Evolutionary conservation across 2,888 invertebrate genomes (phyloP).

Genomic region (Orthonychiurus folsomi): DNA sequence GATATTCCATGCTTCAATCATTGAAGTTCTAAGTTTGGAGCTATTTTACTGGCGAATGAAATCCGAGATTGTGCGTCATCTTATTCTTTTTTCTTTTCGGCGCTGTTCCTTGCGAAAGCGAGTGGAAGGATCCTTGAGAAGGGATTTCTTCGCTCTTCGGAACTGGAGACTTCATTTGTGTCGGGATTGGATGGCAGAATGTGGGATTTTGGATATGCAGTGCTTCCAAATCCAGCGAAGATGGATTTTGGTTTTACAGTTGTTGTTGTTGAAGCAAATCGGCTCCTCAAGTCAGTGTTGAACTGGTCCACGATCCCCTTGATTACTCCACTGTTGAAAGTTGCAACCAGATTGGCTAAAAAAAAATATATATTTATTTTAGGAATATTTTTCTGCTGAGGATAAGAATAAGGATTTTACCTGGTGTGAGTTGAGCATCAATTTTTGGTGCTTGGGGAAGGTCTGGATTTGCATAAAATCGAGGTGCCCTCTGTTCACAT

Average conservation of each 20-base stretch:
- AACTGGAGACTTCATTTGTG: not conserved
- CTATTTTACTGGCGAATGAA: no score
- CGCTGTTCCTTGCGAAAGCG: not conserved
- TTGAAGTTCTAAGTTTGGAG: no score
- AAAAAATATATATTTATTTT: no score
- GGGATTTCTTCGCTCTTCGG: not conserved
- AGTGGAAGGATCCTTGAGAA: conserved; percentile 11
- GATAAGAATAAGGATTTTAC: no score
- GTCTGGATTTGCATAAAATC: conserved; percentile 22
- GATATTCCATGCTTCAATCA: no score
- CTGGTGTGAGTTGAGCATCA: conserved; percentile 10
- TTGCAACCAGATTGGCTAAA: conserved; percentile 29
- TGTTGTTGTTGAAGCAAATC: not conserved
- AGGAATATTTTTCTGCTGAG: not conserved
- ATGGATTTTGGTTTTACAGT: not conserved
- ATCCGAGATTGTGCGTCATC: no score
- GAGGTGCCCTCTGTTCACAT: conserved; percentile 15
- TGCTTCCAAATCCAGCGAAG: conserved; percentile 1
- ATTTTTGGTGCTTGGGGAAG: conserved; percentile 4
- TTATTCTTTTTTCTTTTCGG: not conserved
- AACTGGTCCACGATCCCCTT: conserved; percentile 38
- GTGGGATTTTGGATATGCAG: not conserved
- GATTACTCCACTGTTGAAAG: conserved; percentile 36
- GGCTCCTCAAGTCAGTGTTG: conserved; percentile 16
- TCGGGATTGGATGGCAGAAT: not conserved